Conservation (phyloP, 2,113 vertebrate genomes). For the Atractosteus spatula region DNA sequence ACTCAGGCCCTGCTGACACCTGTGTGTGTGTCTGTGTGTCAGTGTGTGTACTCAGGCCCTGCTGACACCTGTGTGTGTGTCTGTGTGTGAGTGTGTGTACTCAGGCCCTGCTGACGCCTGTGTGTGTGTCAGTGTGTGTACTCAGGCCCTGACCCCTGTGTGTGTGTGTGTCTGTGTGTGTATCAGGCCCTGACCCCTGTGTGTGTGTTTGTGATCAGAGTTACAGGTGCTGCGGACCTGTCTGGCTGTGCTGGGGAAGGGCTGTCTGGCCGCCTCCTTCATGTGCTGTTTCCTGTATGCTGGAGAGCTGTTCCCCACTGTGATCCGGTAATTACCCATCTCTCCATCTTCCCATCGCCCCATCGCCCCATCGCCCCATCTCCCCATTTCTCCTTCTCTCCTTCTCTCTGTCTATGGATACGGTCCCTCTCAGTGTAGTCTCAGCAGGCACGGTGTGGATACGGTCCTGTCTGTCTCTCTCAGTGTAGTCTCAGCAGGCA, state of each 20-base stretch:
- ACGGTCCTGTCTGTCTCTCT: too few relatives aligned
- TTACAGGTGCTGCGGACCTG: slow-evolving; percentile 62
- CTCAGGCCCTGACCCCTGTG: background rate
- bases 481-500: too few relatives aligned
- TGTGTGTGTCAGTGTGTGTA: background rate
- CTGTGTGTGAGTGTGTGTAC: background rate
- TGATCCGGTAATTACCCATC: background rate
- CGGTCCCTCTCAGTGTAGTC: too few relatives aligned
- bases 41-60: too few relatives aligned
- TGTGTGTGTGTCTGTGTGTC: too few relatives aligned
- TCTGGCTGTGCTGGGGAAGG: slow-evolving; percentile 83
- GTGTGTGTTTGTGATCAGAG: slow-evolving; percentile 55
- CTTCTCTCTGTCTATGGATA: too few relatives aligned
- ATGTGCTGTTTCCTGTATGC: slow-evolving; percentile 63
- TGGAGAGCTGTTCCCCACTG: slow-evolving; percentile 35
- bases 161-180: too few relatives aligned
- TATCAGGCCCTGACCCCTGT: background rate
- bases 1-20: too few relatives aligned
- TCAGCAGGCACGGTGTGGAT: too few relatives aligned
- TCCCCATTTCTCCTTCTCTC: background rate
- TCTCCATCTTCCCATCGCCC: background rate
- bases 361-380: background rate
- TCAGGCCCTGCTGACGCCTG: background rate
- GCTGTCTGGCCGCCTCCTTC: slow-evolving; percentile 69
- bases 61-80: background rate